Conservation (phyloP, 1,140 invertebrate species). For the Lucilia sericata region DNA sequence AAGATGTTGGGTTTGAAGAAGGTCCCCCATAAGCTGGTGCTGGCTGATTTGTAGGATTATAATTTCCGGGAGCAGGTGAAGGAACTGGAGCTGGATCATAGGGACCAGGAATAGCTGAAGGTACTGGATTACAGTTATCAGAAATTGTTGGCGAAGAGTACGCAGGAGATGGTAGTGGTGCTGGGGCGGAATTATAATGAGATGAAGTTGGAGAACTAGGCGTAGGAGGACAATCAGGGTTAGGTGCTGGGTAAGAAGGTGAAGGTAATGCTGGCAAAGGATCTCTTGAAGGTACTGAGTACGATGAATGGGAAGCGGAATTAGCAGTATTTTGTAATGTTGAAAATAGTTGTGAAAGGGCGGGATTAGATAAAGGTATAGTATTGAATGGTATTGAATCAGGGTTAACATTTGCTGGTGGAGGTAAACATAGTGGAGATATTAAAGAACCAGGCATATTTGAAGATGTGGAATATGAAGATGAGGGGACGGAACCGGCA, state of each 20-base stretch:
- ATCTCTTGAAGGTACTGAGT: background rate
- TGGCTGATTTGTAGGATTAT: background rate
- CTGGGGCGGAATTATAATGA: background rate
- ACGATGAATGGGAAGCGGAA: background rate
- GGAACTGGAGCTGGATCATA: background rate
- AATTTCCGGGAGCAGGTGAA: background rate
- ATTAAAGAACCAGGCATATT: too few species aligned
- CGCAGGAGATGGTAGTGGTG: background rate
- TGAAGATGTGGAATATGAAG: too few species aligned
- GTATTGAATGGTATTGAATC: background rate
- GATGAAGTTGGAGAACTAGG: background rate
- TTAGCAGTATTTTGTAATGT: background rate
- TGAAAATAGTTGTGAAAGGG: background rate
- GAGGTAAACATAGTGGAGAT: too few species aligned
- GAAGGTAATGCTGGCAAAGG: background rate
- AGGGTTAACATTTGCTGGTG: background rate
- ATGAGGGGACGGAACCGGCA: too few species aligned
- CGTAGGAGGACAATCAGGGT: background rate
- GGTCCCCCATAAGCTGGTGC: background rate
- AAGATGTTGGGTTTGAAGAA: background rate
- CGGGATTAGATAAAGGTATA: background rate
- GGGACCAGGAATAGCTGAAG: background rate
- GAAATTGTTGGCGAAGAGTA: too few species aligned
- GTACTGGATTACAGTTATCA: too few species aligned
- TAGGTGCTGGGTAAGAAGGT: background rate